Percentiles rank a stretch among this genome's conserved stretches.
These are phyloP conservation scores for Motacilla tschutschensis DNA, from an alignment of 2,113 vertebrate genomes.

Conservation along the genomic window DNA sequence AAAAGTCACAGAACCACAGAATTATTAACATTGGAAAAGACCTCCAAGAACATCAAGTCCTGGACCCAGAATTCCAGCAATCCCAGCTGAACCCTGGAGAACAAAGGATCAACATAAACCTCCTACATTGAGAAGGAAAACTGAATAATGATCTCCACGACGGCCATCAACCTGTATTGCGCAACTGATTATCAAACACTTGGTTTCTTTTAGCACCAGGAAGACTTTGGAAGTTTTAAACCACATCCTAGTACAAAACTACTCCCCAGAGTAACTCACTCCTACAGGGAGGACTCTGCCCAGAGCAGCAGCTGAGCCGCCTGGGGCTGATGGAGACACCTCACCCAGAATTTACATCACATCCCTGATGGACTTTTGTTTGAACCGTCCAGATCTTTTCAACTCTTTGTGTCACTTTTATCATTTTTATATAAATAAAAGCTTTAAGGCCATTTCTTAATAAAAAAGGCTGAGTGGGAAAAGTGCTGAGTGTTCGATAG, in stretches of 20 bases:
- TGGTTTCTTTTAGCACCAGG: neutral
- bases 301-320: neutral
- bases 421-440: constrained; percentile 56
- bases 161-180: neutral
- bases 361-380: neutral
- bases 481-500: constrained; percentile 38
- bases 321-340: neutral
- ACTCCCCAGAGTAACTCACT: neutral
- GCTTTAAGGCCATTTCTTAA: neutral
- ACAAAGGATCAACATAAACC: neutral
- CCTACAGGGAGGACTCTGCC: neutral
- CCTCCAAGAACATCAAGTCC: neutral
- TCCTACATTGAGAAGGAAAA: neutral
- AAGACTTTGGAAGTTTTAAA: neutral
- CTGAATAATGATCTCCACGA: neutral
- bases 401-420: constrained; percentile 45
- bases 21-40: neutral
- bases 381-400: neutral
- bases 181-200: neutral
- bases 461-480: constrained; percentile 40
- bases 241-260: neutral
- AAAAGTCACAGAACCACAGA: neutral
- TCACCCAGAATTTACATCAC: neutral
- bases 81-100: neutral
- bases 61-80: neutral